phyloP scores from a whole-genome alignment of 2,797 vertebrate genomes.

The Lepidocolaptes lacrymiger region DNA sequence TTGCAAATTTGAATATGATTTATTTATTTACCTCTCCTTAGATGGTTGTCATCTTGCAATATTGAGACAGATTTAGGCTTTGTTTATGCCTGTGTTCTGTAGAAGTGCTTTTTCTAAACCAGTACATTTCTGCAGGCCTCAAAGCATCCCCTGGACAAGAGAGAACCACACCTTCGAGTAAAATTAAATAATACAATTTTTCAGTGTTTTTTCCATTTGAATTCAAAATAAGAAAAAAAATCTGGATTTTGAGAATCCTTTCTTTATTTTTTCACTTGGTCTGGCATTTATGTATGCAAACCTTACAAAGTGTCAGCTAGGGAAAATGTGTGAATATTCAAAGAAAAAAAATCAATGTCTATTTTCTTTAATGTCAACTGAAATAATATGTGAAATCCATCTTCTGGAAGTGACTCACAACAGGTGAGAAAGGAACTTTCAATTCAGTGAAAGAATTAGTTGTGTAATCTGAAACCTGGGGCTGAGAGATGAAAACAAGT shows the following conservation, averaged over 20 bases:
- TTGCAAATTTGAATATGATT: neutral
- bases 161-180: neutral
- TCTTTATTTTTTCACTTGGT: neutral
- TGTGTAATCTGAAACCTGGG: neutral
- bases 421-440: neutral
- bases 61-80: constrained; percentile 36
- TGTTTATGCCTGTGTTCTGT: neutral
- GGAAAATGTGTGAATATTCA: neutral
- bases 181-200: neutral
- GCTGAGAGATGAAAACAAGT: neutral
- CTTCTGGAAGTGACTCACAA: neutral
- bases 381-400: neutral
- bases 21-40: neutral
- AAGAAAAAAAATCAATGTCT: constrained; percentile 11
- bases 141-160: neutral
- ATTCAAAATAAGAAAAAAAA: neutral
- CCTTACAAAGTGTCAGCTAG: neutral
- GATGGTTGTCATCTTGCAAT: neutral
- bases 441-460: neutral
- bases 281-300: neutral
- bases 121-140: neutral
- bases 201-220: neutral
- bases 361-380: neutral
- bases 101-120: neutral
- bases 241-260: neutral